phyloP scores from a whole-genome alignment of 30 jellyfish, hydroid and myxozoan genomes.

The Aurelia aurita complex sp. Pacific region DNA sequence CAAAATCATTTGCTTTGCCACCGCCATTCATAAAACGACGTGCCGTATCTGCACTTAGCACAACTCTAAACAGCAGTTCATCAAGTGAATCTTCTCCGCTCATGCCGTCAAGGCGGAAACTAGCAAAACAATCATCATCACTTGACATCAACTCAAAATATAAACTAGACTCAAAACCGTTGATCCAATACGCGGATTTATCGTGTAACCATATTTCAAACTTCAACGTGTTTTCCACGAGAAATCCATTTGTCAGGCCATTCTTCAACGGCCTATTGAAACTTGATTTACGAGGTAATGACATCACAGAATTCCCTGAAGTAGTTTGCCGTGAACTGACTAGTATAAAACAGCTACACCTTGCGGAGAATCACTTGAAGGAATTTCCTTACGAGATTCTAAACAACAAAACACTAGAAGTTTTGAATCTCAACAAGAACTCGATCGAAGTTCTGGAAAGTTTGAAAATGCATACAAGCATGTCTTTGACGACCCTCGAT shows the following conservation, averaged over 20 bases:
- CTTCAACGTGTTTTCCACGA: constrained; percentile 39
- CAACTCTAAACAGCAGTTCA: not conserved
- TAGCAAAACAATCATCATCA: constrained; percentile 12
- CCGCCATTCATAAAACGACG: constrained; percentile 19
- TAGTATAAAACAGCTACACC: constrained; percentile 49
- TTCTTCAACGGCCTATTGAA: constrained; percentile 69
- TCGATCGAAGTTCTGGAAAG: constrained; percentile 24
- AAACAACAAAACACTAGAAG: constrained; percentile 43
- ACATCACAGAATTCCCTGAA: constrained; percentile 44
- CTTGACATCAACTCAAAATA: constrained; percentile 1
- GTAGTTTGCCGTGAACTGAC: constrained; percentile 43
- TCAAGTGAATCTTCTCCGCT: constrained; percentile 20
- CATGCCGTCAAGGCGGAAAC: not conserved
- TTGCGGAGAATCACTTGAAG: constrained; percentile 46
- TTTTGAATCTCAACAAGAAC: constrained; percentile 63
- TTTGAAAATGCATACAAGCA: constrained; percentile 8
- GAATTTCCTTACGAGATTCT: constrained; percentile 80
- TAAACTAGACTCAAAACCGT: constrained; percentile 30
- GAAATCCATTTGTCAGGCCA: constrained; percentile 17
- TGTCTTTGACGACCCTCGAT: constrained; percentile 54
- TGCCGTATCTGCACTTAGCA: not conserved
- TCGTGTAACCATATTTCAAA: constrained; percentile 68
- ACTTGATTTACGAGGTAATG: constrained; percentile 70
- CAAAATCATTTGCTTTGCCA: not conserved
- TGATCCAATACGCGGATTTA: constrained; percentile 74